phyloP scores from a whole-genome alignment of 2,113 vertebrate genomes.

The Callionymus lyra region DNA sequence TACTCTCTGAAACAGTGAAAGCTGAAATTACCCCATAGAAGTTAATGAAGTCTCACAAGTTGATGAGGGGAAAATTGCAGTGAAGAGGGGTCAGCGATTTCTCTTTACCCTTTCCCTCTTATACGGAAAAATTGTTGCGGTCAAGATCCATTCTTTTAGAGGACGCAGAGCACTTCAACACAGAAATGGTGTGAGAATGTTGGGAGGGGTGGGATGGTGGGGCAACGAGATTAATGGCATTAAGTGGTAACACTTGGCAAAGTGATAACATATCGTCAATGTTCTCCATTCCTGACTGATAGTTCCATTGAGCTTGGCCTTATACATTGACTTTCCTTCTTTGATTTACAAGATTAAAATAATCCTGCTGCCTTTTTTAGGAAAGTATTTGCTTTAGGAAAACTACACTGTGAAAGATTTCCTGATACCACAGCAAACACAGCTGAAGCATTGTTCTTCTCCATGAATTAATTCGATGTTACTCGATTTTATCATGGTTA shows the following conservation, averaged over 20 bases:
- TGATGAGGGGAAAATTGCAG: slow-evolving; percentile 70
- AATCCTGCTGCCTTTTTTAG: no score
- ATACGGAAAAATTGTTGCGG: slow-evolving; percentile 62
- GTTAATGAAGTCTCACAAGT: slow-evolving; percentile 74
- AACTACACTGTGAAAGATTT: no score
- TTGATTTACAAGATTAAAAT: slow-evolving; percentile 60
- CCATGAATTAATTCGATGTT: no score
- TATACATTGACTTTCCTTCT: slow-evolving; percentile 47
- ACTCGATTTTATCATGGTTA: no score
- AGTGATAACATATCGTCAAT: slow-evolving; percentile 48
- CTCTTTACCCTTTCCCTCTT: slow-evolving; percentile 68
- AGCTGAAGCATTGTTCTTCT: no score
- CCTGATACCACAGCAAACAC: no score
- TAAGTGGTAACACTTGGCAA: slow-evolving; percentile 65
- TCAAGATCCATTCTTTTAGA: slow-evolving; percentile 68
- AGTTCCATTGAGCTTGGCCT: slow-evolving; percentile 61
- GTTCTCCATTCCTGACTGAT: slow-evolving; percentile 52
- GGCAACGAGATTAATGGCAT: slow-evolving; percentile 61
- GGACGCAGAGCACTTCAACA: slow-evolving; percentile 51
- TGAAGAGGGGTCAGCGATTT: slow-evolving; percentile 67
- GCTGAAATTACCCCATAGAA: slow-evolving; percentile 63
- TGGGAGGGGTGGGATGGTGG: slow-evolving; percentile 9
- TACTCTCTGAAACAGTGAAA: slow-evolving; percentile 34
- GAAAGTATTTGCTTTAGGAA: no score
- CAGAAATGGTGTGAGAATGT: slow-evolving; percentile 36